These are phyloP conservation scores for Siniperca undulata DNA, from an alignment of 2,797 vertebrate genomes.

Conservation along the genomic window DNA sequence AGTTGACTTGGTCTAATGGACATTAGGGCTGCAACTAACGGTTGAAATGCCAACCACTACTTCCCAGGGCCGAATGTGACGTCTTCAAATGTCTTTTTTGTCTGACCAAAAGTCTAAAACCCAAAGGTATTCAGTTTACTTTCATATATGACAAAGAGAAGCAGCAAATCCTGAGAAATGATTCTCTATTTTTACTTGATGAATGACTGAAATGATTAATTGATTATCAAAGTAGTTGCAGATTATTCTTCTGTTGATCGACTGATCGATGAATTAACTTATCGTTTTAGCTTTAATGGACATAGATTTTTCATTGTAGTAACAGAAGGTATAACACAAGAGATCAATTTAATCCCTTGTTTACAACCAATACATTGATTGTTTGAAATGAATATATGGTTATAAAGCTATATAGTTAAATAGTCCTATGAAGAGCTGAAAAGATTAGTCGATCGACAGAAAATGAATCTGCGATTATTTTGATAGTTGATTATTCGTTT, in stretches of 20 bases:
- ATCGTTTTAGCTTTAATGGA: background rate
- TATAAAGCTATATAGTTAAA: background rate
- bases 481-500: background rate
- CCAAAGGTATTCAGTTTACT: background rate
- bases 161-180: background rate
- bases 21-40: background rate
- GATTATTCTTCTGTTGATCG: background rate
- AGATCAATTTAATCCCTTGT: background rate
- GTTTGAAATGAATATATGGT: background rate
- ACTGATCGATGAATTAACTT: too few relatives aligned
- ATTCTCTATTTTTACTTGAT: background rate
- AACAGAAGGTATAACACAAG: background rate
- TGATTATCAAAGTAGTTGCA: background rate
- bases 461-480: background rate
- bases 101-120: background rate
- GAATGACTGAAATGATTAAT: background rate
- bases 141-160: background rate
- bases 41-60: background rate
- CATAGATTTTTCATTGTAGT: background rate
- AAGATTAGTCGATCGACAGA: background rate
- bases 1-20: background rate
- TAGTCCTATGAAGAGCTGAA: background rate
- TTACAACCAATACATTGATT: background rate
- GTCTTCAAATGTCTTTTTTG: background rate
- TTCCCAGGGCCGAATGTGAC: background rate